These are phyloP conservation scores for Drosophila austrosaltans DNA, from an alignment of 2,888 invertebrate genomes.

Conservation along the genomic window DNA sequence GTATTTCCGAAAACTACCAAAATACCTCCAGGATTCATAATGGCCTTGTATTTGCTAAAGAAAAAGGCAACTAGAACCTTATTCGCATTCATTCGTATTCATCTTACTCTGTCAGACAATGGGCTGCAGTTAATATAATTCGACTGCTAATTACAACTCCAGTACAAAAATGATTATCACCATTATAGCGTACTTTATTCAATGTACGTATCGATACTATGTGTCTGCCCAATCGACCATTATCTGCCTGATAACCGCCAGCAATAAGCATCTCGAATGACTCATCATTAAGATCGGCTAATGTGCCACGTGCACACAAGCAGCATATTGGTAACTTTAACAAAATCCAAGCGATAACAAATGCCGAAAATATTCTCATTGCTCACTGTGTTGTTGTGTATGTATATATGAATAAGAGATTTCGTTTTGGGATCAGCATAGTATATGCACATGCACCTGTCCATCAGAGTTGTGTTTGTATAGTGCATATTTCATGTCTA, in stretches of 20 bases:
- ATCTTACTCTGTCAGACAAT: conserved; percentile 63
- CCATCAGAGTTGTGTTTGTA: background rate
- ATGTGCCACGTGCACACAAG: conserved; percentile 12
- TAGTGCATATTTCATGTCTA: conserved; percentile 9
- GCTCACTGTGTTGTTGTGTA: background rate
- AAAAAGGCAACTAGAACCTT: background rate
- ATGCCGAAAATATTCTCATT: background rate
- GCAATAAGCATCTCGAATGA: conserved; percentile 57
- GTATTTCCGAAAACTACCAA: conserved; percentile 45
- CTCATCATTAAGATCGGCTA: conserved; percentile 44
- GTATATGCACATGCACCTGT: background rate
- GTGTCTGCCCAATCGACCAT: conserved; percentile 18
- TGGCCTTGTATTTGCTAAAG: conserved; percentile 43
- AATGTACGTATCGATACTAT: conserved; percentile 59
- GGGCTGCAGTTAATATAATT: conserved; percentile 58
- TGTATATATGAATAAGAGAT: background rate
- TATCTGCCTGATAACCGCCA: conserved; percentile 47
- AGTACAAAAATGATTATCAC: conserved; percentile 64
- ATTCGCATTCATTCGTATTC: too few relatives aligned
- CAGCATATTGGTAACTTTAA: background rate
- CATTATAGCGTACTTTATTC: conserved; percentile 30
- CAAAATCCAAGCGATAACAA: background rate
- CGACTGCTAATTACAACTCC: conserved; percentile 57
- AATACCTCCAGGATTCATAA: conserved; percentile 46
- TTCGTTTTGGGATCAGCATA: background rate